Conservation (phyloP, 2,797 vertebrate species). For the Brachyalestes nurse region DNA sequence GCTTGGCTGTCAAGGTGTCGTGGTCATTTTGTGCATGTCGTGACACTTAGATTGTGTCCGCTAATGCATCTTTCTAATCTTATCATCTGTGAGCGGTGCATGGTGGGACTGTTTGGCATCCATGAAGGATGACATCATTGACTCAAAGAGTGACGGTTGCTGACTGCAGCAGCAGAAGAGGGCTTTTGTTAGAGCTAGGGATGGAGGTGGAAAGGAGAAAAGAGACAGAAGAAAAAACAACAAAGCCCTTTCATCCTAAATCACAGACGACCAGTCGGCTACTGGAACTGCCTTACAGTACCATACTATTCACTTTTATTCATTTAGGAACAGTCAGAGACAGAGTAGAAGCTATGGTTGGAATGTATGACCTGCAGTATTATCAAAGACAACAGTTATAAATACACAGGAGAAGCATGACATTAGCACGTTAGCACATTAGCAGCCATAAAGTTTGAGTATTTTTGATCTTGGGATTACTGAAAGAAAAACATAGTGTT, state of each 20-base stretch:
- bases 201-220: slow-evolving; percentile 16
- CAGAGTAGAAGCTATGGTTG: background rate
- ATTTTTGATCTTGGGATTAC: background rate
- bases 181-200: slow-evolving; percentile 17
- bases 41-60: background rate
- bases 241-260: slow-evolving; percentile 21
- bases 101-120: background rate
- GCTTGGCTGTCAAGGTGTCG: background rate
- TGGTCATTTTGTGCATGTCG: background rate
- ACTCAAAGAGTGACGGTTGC: slow-evolving; percentile 5
- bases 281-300: background rate
- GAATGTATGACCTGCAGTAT: background rate
- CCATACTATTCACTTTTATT: background rate
- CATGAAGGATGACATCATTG: background rate
- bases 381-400: background rate
- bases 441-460: background rate
- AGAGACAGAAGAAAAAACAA: slow-evolving; percentile 22
- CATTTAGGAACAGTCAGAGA: background rate
- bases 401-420: background rate
- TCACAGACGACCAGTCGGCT: slow-evolving; percentile 23
- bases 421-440: background rate
- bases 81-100: background rate
- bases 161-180: slow-evolving; percentile 11
- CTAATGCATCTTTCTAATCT: slow-evolving; percentile 7
- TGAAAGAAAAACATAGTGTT: background rate